Percentiles rank a stretch among this genome's conserved stretches.
Conservation (phyloP, 2,113 vertebrate species). For the Crotalus tigris region DNA sequence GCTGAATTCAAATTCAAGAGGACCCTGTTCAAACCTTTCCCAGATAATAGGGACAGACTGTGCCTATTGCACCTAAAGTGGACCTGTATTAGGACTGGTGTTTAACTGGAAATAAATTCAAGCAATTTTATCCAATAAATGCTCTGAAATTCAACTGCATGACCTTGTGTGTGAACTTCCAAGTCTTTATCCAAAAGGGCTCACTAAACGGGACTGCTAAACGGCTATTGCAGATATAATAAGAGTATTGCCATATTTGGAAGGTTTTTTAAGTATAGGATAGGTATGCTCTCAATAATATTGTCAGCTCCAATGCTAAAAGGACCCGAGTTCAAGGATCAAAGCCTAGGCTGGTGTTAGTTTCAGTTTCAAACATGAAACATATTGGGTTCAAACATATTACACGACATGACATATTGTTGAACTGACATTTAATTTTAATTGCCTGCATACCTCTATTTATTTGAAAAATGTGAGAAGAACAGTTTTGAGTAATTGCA, state of each 20-base stretch:
- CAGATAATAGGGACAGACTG: background rate
- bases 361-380: background rate
- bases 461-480: background rate
- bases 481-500: background rate
- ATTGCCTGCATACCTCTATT: background rate
- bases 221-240: background rate
- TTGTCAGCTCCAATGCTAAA: background rate
- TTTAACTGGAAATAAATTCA: background rate
- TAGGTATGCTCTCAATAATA: background rate
- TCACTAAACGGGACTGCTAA: background rate
- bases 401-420: background rate
- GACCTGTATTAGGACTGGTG: background rate
- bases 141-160: background rate
- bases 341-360: background rate
- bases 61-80: background rate
- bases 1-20: background rate
- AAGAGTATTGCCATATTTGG: background rate
- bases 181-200: background rate
- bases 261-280: background rate
- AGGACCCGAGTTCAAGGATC: background rate
- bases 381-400: background rate
- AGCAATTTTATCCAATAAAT: background rate
- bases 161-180: background rate
- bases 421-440: background rate
- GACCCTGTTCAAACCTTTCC: background rate